Evolutionary conservation across 2,113 vertebrate species (phyloP).

Genomic region (Poeciliopsis retropinna): DNA sequence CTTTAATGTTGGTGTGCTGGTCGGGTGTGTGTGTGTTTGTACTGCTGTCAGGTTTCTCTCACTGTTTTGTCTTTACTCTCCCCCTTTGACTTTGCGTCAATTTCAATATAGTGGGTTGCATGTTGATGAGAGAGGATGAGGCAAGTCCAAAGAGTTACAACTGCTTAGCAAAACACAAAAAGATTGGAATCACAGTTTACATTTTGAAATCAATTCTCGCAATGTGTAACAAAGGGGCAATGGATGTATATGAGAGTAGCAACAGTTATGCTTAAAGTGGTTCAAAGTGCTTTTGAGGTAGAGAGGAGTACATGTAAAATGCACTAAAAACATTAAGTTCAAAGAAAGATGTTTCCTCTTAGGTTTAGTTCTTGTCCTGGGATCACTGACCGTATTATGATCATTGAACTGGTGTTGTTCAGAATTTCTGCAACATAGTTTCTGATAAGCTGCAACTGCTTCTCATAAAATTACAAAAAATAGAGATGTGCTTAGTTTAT

Average conservation of each 20-base stretch:
- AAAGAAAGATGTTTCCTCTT: neutral
- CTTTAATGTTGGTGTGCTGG: conserved; percentile 41
- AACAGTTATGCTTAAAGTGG: neutral
- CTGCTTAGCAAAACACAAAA: conserved; percentile 41
- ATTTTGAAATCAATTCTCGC: conserved; percentile 15
- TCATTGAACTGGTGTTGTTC: too few species aligned
- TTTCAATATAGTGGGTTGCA: conserved; percentile 38
- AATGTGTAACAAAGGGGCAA: neutral
- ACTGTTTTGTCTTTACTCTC: conserved; percentile 63
- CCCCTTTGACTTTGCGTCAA: conserved; percentile 50
- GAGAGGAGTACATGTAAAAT: neutral
- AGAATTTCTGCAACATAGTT: too few species aligned
- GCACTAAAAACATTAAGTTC: neutral
- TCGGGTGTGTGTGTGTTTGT: conserved; percentile 43
- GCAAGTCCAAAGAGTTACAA: conserved; percentile 21
- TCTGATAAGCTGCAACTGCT: too few species aligned
- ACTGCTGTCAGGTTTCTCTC: conserved; percentile 65
- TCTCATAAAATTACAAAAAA: too few species aligned
- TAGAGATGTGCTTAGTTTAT: too few species aligned
- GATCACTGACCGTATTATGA: too few species aligned
- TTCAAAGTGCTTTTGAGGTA: neutral
- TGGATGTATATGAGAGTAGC: neutral
- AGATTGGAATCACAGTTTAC: conserved; percentile 4
- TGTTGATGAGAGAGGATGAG: conserved; percentile 32
- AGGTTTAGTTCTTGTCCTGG: too few species aligned